phyloP scores from a whole-genome alignment of 2,888 invertebrate genomes.

The Xestia xanthographa region DNA sequence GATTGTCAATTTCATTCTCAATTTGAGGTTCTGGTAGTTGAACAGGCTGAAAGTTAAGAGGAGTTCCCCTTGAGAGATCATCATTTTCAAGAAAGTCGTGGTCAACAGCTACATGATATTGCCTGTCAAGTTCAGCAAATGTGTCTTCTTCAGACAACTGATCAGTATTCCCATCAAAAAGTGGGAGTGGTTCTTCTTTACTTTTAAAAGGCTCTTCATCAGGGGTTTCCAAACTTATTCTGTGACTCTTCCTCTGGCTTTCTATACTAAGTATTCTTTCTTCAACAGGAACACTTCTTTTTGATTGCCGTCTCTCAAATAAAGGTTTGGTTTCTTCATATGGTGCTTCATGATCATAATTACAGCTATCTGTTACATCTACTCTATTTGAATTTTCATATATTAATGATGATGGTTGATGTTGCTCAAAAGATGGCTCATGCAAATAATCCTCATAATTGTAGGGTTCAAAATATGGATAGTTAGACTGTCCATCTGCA shows the following conservation, averaged over 20 bases:
- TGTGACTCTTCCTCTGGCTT: constrained; percentile 52
- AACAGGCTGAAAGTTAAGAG: constrained; percentile 20
- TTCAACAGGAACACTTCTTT: constrained; percentile 57
- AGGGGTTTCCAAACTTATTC: constrained; percentile 70
- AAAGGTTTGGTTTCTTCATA: constrained; percentile 65
- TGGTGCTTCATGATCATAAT: constrained; percentile 55
- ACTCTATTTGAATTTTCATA: constrained; percentile 51
- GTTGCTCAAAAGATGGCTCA: constrained; percentile 65
- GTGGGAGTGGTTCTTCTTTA: constrained; percentile 69
- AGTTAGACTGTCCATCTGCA: constrained; percentile 65
- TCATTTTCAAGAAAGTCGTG: constrained; percentile 83
- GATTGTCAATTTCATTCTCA: constrained; percentile 72
- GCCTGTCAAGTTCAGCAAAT: constrained; percentile 86
- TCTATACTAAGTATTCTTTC: constrained; percentile 61
- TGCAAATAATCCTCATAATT: constrained; percentile 66
- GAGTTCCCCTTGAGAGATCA: constrained; percentile 66
- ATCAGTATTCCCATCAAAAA: constrained; percentile 79
- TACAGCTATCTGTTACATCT: constrained; percentile 53
- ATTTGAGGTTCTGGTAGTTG: constrained; percentile 38
- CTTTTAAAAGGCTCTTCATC: constrained; percentile 62
- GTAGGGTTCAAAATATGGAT: constrained; percentile 64
- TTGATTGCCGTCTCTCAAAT: constrained; percentile 75
- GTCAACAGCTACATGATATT: constrained; percentile 88
- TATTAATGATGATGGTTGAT: constrained; percentile 44
- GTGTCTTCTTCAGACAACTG: constrained; percentile 85